These are phyloP conservation scores for Capreolus pygargus DNA, from an alignment of 2,113 vertebrate genomes.

Conservation along the genomic window DNA sequence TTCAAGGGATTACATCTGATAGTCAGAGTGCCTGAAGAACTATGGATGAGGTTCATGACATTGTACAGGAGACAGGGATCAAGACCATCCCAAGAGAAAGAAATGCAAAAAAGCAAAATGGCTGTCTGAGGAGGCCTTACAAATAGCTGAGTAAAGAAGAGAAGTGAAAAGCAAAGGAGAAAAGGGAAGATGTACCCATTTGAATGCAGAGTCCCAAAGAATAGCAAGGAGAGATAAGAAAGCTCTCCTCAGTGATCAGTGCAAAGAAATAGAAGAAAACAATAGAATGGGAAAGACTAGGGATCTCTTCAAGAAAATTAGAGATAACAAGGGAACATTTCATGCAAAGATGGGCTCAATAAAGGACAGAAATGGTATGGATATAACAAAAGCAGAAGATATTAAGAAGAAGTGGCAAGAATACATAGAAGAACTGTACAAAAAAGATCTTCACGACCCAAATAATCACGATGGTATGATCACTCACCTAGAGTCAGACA, in stretches of 20 bases:
- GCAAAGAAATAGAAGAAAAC: no score
- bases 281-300: no score
- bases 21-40: not conserved
- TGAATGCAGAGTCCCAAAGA: not conserved
- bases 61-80: not conserved
- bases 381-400: not conserved
- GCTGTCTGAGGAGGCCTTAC: not conserved
- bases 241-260: not conserved
- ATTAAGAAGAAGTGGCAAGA: not conserved
- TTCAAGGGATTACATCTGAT: not conserved
- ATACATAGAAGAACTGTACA: not conserved
- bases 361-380: no score
- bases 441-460: not conserved
- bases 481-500: not conserved
- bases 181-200: not conserved
- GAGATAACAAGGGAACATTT: no score
- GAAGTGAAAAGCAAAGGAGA: not conserved
- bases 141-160: not conserved
- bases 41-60: accelerated
- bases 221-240: not conserved
- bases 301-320: no score
- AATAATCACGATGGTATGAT: not conserved
- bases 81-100: not conserved
- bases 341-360: no score
- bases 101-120: not conserved